Evolutionary conservation across 1,140 invertebrate species (phyloP), one percentile per base, ranked within the genome.

Genomic region (Diuraphis noxia): DNA sequence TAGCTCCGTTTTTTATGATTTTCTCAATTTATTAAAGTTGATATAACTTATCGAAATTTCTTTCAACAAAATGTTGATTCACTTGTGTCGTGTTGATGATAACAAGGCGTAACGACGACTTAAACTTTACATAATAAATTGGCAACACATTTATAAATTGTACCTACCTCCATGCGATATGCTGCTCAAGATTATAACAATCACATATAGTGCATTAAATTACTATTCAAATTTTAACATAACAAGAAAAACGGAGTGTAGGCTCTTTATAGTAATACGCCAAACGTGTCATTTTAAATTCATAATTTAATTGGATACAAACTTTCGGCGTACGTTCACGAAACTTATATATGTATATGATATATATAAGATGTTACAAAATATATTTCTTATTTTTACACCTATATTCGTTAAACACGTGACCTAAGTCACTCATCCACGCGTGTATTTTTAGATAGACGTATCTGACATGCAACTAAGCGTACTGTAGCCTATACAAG

Each of bases 241-340:
- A 38, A 77, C 34, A 77, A 79, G n/a, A 79, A 79, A 34, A 21
- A 36, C 79, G 36, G 36, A 0, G 21, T 40, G 8, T 81, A 38
- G 56, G 30, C 56, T 72, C 56, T 23, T 36, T 79, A 36, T 79
- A 36, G 36, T 36, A 79, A 21, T 36, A 23, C 21, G 7, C n/a
- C 19, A 19, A 79, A 79, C 6, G 72, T 23, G 34, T 79, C 19
- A 36, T 79, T 23, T 82, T 82, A 41, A 40, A 41, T 82, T 38
- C 23, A 30, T 85, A 85, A 85, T 34, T 85, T 85, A 85, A 85
- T 85, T 85, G 82, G 84, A 85, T 85, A 85, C 17, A 34, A 36
- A 85, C 41, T 85, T 46, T 49, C 19, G 2, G 30, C 34, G 17
- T 34, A 43, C 30, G 4, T 41, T 41, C 13, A 82, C 6, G 23